Conservation (phyloP, 2,888 invertebrate species). For the Aelia acuminata region DNA sequence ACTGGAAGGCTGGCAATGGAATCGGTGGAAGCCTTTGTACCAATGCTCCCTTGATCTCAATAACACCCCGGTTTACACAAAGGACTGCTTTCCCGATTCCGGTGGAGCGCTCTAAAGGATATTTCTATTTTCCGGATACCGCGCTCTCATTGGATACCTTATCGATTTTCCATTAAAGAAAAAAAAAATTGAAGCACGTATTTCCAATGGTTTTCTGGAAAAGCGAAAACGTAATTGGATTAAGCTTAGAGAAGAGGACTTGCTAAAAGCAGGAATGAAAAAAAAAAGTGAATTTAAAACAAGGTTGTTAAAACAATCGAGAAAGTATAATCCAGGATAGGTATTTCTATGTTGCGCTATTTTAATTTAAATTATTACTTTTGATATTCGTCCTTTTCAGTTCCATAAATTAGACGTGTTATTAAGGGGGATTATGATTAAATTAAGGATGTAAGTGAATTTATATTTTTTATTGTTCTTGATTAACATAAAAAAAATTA, state of each 20-base stretch:
- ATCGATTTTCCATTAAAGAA: background rate
- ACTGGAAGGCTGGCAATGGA: background rate
- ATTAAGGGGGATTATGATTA: too few species aligned
- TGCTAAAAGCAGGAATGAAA: background rate
- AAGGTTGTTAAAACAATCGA: too few species aligned
- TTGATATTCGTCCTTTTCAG: too few species aligned
- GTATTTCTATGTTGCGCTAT: too few species aligned
- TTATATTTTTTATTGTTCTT: too few species aligned
- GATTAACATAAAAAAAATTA: too few species aligned
- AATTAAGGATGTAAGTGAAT: too few species aligned
- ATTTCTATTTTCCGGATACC: background rate
- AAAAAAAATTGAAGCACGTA: conserved; percentile 18
- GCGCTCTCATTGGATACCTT: background rate
- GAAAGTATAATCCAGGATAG: too few species aligned
- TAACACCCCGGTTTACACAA: conserved; percentile 31
- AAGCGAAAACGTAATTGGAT: conserved; percentile 5
- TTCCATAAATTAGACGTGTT: too few species aligned
- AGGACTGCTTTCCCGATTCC: background rate
- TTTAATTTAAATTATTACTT: too few species aligned
- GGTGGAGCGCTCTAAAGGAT: background rate
- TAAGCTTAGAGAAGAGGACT: background rate
- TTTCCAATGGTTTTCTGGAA: background rate
- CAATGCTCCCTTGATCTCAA: conserved; percentile 26
- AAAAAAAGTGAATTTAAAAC: background rate
- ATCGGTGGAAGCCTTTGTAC: conserved; percentile 18